Evolutionary conservation across 1,140 invertebrate species (phyloP), one percentile per base, ranked within the genome.

Genomic region (Popillia japonica): DNA sequence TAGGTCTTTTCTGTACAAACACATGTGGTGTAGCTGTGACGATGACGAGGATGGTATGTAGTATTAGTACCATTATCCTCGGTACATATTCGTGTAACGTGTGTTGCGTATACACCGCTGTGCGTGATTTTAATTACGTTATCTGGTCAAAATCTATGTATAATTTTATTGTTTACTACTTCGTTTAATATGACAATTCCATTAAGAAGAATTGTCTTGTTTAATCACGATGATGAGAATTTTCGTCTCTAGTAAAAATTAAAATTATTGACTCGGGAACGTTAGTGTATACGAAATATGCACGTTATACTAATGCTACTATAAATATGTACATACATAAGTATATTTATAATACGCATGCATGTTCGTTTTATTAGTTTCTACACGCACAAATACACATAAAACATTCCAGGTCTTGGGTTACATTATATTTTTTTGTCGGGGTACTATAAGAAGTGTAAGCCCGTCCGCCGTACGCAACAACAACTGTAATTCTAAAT

Each of bases 1-100:
- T 59, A 77, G 61, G 61, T 9, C 61, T 64, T 64, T 27, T 64
- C 61, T 27, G 61, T 64, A 64, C 23, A 27, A 64, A 64, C 59
- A 77, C 76, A 77, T 68, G 76, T 77, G 76, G 14, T 59, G 23
- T 76, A 7, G 59, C 40, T 59, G 23, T 11, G 61, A n/a, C 17
- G 17, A 64, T 64, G 61, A 20, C 61, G 61, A n/a, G n/a, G n/a
- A 64, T 23, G 61, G 61, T 23, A 64, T 48, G 44, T 48, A 48
- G 11, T 17, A n/a, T n/a, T n/a, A n/a, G n/a, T n/a, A n/a, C n/a
- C n/a, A n/a, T n/a, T n/a, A 64, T 64, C 22, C 20, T 64, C 23
- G 17, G 61, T 64, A 64, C 23, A 27, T 20, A 59, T 64, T 10
- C 23, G 61, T 64, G 22, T 64, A 20, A n/a, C 11, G 17, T 20